phyloP scores from a whole-genome alignment of 2,888 invertebrate species.

The Busseola fusca region DNA sequence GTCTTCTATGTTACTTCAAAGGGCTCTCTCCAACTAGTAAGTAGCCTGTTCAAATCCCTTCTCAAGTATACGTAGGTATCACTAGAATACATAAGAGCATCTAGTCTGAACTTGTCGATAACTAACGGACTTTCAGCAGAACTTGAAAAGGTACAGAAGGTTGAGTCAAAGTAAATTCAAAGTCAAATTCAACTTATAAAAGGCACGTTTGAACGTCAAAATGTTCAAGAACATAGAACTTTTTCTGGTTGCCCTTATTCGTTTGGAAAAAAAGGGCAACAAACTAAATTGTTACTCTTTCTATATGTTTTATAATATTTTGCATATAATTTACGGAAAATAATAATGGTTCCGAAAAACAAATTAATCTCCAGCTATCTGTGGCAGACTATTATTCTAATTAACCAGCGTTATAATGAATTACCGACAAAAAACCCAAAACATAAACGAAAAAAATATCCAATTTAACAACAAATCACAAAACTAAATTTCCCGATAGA shows the following conservation, averaged over 20 bases:
- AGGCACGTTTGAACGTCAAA: background rate
- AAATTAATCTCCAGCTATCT: no score
- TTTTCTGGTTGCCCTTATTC: background rate
- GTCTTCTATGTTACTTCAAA: conserved; percentile 52
- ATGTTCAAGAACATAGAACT: background rate
- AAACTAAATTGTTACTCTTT: background rate
- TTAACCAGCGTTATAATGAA: no score
- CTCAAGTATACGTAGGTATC: conserved; percentile 47
- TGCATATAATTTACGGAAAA: background rate
- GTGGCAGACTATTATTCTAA: no score
- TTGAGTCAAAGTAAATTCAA: background rate
- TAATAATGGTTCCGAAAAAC: no score
- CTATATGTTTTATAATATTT: background rate
- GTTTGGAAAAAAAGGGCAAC: background rate
- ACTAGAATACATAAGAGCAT: conserved; percentile 52
- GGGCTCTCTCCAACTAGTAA: conserved; percentile 51
- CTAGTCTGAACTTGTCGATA: conserved; percentile 53
- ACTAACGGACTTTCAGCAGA: conserved; percentile 44
- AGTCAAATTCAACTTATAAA: background rate
- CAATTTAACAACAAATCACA: no score
- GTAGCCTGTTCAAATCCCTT: conserved; percentile 55
- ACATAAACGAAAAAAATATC: no score
- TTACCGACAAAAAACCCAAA: no score
- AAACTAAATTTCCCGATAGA: no score
- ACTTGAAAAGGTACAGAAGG: background rate